Evolutionary conservation across 2,797 vertebrate genomes (phyloP), one percentile per base, ranked within the genome.

Genomic region (Xiphophorus birchmanni): DNA sequence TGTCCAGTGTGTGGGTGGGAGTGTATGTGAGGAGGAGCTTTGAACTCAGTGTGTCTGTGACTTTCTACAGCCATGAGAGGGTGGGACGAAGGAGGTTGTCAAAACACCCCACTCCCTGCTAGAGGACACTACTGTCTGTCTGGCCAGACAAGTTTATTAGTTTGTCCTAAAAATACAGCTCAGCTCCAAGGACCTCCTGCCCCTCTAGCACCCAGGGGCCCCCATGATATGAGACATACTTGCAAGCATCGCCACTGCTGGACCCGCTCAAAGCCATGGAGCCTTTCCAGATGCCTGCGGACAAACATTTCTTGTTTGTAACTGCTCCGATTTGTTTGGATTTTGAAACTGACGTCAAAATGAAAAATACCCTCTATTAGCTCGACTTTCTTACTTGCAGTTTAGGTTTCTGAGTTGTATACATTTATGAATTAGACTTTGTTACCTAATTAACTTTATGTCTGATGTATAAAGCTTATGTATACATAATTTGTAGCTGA

Each of bases 141-240:
- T 86, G 80, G 80, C 84, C 90, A 95, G 93, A 95, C 86, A 71
- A 91, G 94, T 95, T 95, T 95, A 95, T 95, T 95, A 92, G 94
- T 95, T 93, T 94, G 91, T 88, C 90, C 91, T 92, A 83, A 93
- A 95, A 92, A 88, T 90, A 91, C 89, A 89, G 84, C 85, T 84
- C 60, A 0, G 10, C 78, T 81, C 77, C 80, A 82, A 13, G 50
- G 88, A 88, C 87, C 86, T 79, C 88, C 86, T 80, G 86, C 87
- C 91, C 42, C 45, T 75, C 65, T 63, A 35, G 65, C 81, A 94
- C 91, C 89, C 92, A 35, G 76, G 87, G 90, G 93, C 80, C 89
- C 84, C 73, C 37, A 10, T 93, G 93, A 87, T 90, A 94, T 94
- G 94, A 93, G 87, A 87, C 90, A 73, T 77, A 42, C 91, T 67